Base-by-base conservation (phyloP, 2,113 vertebrate genomes). In the Bucco capensis region DNA sequence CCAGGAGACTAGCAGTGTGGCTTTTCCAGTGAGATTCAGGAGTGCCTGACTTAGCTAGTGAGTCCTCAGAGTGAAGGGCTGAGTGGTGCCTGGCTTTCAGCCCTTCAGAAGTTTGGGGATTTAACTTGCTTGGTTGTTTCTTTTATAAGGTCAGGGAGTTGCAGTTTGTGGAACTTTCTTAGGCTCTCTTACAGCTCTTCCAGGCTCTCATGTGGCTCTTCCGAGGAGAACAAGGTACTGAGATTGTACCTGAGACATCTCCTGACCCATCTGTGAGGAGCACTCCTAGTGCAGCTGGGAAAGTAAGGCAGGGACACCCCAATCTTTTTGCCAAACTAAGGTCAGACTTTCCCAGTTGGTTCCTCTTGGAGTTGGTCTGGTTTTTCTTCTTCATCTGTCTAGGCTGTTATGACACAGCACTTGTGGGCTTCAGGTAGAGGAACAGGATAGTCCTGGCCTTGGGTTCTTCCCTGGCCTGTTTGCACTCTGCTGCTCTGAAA, bases 151-250 rank as follows among this genome's bases (percentile, higher is more conserved):
- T 27, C 8, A 15, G 33, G 31, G 46, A 54, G 28, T 14, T 67
- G 66, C 33, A 65, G n/a, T 31, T 60, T 60, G n/a, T 31, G 61
- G 50, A 10, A 38, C 21, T 25, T 61, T 57, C 60, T 40, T 40
- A 30, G 47, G 28, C 27, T 81, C 33, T 79, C 0, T 0, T 24
- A 4, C 25, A 61, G 65, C 40, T 69, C 2, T 82, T 75, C 40
- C 9, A 2, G n/a, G n/a, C 31, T 87, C 30, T 50, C 0, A 0
- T 51, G 8, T 33, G 73, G 38, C 23, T 54, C n/a, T 67, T 81
- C 47, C 56, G 23, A 28, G 73, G 56, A 28, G 24, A 21, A 35
- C 9, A 4, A 7, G 0, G 0, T 50, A 2, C n/a, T 11, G 33
- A 79, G 62, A 4, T 33, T 28, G 31, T 25, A 10, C 33, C 74